Evolutionary conservation across 2,888 invertebrate species (phyloP), one percentile per base, ranked within the genome.

Genomic region (Frankliniella fusca): DNA sequence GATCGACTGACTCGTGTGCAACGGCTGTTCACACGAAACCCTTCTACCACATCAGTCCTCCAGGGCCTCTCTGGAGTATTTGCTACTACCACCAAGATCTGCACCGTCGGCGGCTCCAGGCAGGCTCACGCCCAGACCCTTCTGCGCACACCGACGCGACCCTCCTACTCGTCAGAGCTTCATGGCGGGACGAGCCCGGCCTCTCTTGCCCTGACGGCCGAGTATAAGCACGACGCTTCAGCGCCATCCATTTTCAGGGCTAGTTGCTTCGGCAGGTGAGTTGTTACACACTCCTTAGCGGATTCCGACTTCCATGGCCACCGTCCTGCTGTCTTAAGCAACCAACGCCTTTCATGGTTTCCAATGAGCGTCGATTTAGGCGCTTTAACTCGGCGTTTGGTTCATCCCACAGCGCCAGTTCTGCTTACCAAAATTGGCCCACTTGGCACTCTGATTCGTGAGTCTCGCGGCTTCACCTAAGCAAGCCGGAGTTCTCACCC

Each of bases 361-460:
- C 90, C 89, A 87, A 89, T 90, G 89, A 90, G 91, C 91, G 90
- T 90, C 89, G 89, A 87, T 88, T 91, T 89, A 87, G 91, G 91
- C 92, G 90, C 92, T 91, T 91, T 92, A 92, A 91, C 92, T 90
- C 90, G 88, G 89, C 91, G 91, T 92, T 92, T 90, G 92, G 91
- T 93, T 93, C 92, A 93, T 92, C 92, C 92, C 92, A 91, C 92
- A 93, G 90, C 92, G 91, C 93, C 92, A 93, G 93, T 93, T 93
- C 92, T 93, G 92, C 92, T 93, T 92, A 92, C 92, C 92, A 92
- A 92, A 92, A 92, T 88, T 91, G 92, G 92, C 92, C 92, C 92
- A 92, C 92, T 92, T 89, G 91, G 90, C 90, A 90, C 90, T 90
- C 89, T 89, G 88, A 89, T 90, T 89, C 88, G 87, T 86, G 82